These are phyloP conservation scores for Crepidodera aurea DNA, from an alignment of 2,888 invertebrate genomes.

Conservation along the genomic window DNA sequence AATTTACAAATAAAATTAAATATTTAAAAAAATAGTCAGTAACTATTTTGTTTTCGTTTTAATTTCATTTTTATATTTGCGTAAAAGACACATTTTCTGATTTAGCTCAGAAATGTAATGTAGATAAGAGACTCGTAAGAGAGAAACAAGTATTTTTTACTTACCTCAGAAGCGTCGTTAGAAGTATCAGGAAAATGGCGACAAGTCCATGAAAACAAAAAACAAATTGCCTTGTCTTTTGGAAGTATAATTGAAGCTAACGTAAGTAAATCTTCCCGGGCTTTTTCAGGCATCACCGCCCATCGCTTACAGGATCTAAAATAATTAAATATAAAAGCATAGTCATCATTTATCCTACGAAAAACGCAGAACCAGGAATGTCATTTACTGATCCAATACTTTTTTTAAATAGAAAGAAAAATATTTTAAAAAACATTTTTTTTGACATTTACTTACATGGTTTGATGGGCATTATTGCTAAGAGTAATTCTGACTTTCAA, in stretches of 20 bases:
- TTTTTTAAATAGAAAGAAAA: too few relatives aligned
- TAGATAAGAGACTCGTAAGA: too few relatives aligned
- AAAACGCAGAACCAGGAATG: too few relatives aligned
- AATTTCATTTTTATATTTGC: not conserved
- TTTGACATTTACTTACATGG: slow-evolving; percentile 36
- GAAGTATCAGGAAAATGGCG: slow-evolving; percentile 48
- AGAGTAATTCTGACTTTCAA: slow-evolving; percentile 41
- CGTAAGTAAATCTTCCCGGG: slow-evolving; percentile 52
- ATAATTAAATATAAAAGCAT: slow-evolving; percentile 13
- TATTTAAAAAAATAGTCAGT: too few relatives aligned
- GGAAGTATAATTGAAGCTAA: slow-evolving; percentile 45
- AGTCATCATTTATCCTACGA: too few relatives aligned
- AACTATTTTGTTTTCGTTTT: too few relatives aligned
- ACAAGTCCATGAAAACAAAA: slow-evolving; percentile 52
- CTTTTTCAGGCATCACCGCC: slow-evolving; percentile 53
- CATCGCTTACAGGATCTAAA: slow-evolving; percentile 42
- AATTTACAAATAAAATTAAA: too few relatives aligned
- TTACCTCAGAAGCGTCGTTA: slow-evolving; percentile 47
- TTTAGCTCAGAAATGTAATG: too few relatives aligned
- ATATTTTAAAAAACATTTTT: too few relatives aligned
- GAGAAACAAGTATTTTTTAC: too few relatives aligned
- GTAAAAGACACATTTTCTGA: too few relatives aligned
- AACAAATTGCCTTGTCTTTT: slow-evolving; percentile 46
- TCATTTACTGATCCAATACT: too few relatives aligned
- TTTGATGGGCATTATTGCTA: slow-evolving; percentile 37